phyloP scores from a whole-genome alignment of 2,113 vertebrate species.

The Diadophis punctatus region DNA sequence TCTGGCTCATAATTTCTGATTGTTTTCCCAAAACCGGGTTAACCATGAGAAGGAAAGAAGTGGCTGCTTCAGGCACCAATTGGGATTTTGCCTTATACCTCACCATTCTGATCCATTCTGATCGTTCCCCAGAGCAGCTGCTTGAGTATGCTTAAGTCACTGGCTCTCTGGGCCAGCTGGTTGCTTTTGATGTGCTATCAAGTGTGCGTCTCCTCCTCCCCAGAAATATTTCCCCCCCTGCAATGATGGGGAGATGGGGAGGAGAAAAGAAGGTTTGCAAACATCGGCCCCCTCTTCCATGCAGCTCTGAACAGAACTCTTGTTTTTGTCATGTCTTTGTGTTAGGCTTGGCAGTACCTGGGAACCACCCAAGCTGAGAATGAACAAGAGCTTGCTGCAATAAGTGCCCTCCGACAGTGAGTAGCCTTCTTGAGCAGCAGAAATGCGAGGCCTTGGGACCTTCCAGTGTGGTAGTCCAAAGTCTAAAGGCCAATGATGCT shows the following conservation, averaged over 20 bases:
- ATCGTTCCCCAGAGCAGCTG: background rate
- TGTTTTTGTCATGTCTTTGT: background rate
- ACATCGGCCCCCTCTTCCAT: accelerated
- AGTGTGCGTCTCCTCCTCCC: too few species aligned
- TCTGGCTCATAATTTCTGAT: background rate
- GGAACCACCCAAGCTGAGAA: conserved; percentile 98
- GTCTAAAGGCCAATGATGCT: background rate
- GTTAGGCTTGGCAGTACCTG: conserved; percentile 95
- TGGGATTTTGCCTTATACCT: background rate
- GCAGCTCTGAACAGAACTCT: too few species aligned
- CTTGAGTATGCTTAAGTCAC: background rate
- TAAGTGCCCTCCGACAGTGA: conserved; percentile 94
- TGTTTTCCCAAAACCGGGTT: background rate
- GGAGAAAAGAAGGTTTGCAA: background rate
- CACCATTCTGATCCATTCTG: background rate
- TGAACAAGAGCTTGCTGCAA: conserved; percentile 93
- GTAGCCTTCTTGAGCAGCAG: conserved; percentile 24
- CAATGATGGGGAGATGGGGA: background rate
- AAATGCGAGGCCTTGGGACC: background rate
- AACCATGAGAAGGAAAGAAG: background rate
- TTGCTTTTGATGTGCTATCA: background rate
- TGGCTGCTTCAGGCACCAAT: background rate
- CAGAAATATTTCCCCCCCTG: background rate
- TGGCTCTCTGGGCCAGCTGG: background rate
- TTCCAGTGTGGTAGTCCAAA: background rate